Conservation (phyloP, 30 jellyfish, hydroid and myxozoan species). For the Aurelia coerulea region DNA sequence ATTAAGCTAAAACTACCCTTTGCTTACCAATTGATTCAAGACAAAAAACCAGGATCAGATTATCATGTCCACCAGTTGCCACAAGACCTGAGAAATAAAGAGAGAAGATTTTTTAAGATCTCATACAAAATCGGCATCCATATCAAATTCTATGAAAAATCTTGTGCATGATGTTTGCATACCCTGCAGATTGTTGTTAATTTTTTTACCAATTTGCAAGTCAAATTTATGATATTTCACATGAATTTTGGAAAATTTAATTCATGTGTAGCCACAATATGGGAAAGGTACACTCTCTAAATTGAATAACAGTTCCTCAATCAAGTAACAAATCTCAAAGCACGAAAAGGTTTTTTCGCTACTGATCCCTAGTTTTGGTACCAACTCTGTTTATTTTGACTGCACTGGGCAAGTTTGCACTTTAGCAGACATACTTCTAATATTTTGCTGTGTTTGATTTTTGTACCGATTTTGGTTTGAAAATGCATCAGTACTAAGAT, state of each 20-base stretch:
- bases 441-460: background rate
- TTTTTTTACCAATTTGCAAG: too few species aligned
- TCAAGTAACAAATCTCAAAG: background rate
- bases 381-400: too few species aligned
- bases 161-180: too few species aligned
- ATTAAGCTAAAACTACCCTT: background rate
- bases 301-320: background rate
- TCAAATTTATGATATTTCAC: too few species aligned
- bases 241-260: too few species aligned
- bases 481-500: too few species aligned
- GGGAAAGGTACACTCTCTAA: background rate
- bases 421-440: too few species aligned
- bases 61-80: slow-evolving; percentile 97
- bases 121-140: too few species aligned
- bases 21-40: slow-evolving; percentile 78
- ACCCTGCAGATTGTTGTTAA: too few species aligned
- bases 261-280: too few species aligned
- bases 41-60: slow-evolving; percentile 70
- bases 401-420: too few species aligned
- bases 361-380: background rate
- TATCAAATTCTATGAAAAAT: too few species aligned
- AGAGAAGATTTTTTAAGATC: background rate
- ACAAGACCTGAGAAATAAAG: slow-evolving; percentile 71
- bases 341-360: background rate
- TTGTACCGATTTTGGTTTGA: background rate